phyloP scores from a whole-genome alignment of 2,888 invertebrate species.

The Molorchus minor region DNA sequence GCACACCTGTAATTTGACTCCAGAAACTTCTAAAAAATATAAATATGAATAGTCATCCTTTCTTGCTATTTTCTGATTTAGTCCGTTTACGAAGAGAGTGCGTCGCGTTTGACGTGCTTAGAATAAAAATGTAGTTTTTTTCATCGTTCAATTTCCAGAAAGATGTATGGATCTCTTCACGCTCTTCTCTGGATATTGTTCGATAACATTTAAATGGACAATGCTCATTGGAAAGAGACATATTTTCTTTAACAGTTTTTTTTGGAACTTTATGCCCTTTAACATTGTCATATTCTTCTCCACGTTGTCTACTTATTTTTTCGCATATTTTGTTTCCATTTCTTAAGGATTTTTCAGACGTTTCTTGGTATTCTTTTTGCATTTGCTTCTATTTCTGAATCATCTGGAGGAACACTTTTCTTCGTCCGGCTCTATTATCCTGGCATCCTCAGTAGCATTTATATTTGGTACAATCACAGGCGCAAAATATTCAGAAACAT shows the following conservation, averaged over 20 bases:
- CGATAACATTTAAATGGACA: neutral
- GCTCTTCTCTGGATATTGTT: neutral
- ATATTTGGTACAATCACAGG: too few relatives aligned
- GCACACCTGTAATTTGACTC: neutral
- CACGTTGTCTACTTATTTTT: neutral
- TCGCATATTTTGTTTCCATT: neutral
- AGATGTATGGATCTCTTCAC: slow-evolving; percentile 1
- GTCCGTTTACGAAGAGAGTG: neutral
- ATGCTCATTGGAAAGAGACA: neutral
- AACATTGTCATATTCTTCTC: neutral
- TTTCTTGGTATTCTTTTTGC: neutral
- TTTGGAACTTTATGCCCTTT: neutral
- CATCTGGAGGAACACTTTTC: too few relatives aligned
- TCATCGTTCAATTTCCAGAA: neutral
- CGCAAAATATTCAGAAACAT: too few relatives aligned
- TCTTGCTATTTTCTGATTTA: neutral
- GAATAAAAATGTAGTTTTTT: slow-evolving; percentile 6
- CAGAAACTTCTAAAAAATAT: neutral
- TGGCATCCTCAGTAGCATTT: too few relatives aligned
- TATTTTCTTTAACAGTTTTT: neutral
- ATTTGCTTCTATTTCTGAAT: too few relatives aligned
- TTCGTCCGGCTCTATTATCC: too few relatives aligned
- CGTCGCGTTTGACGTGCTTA: slow-evolving; percentile 1
- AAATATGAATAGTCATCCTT: neutral
- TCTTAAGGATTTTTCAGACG: neutral